These are phyloP conservation scores for Campylorhamphus procurvoides DNA, from an alignment of 2,113 vertebrate species.

Conservation along the genomic window DNA sequence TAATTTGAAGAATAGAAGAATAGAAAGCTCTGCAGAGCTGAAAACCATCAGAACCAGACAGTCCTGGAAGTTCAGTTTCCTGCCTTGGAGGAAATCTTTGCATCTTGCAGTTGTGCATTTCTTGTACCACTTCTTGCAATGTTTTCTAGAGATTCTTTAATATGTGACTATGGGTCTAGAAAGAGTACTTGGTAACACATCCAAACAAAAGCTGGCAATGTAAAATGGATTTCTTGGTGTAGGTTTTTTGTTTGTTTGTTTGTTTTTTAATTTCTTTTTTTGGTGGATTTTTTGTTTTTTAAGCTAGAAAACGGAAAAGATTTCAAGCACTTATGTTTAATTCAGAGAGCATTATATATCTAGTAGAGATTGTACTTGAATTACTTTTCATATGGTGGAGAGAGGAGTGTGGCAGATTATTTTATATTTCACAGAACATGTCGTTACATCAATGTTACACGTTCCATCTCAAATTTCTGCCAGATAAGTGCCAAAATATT, in stretches of 20 bases:
- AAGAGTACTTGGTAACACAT: not conserved
- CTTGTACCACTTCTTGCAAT: not conserved
- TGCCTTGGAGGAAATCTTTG: not conserved
- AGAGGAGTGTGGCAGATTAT: not conserved
- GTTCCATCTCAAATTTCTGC: not conserved
- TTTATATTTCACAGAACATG: not conserved
- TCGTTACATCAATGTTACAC: not conserved
- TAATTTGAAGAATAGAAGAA: not conserved
- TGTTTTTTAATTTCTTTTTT: not conserved
- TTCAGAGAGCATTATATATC: not conserved
- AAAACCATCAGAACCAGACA: not conserved
- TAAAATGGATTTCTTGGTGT: not conserved
- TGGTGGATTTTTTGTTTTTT: not conserved
- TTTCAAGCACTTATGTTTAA: not conserved
- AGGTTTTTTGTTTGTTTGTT: not conserved
- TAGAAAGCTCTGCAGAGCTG: not conserved
- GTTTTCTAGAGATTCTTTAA: not conserved
- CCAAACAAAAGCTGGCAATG: not conserved
- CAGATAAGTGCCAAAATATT: not conserved
- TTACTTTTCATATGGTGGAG: not conserved
- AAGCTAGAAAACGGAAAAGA: not conserved
- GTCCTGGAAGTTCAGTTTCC: not conserved
- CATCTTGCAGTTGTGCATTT: not conserved
- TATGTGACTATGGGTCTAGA: not conserved
- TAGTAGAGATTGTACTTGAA: not conserved